These are phyloP conservation scores for Antechinus stuartii DNA, from an alignment of 2,113 vertebrate species.

Conservation along the genomic window DNA sequence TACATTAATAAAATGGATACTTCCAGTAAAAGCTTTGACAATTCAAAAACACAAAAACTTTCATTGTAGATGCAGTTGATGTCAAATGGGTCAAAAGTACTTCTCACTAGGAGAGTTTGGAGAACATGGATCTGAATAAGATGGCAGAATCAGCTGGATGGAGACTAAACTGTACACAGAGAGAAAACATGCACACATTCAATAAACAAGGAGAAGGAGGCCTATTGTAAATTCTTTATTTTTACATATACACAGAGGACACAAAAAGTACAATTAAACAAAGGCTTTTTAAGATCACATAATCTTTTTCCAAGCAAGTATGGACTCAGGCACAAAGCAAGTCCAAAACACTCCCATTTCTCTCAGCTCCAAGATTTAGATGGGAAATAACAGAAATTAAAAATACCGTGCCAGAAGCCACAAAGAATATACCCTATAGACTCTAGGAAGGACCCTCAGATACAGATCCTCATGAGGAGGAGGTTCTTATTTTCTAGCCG, in stretches of 20 bases:
- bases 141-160: conserved; percentile 1
- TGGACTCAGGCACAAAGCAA: not conserved
- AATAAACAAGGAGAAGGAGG: conserved; percentile 6
- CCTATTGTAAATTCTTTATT: conserved; percentile 80
- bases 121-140: not conserved
- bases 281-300: conserved; percentile 27
- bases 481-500: not conserved
- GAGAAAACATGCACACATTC: not conserved
- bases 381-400: conserved; percentile 32
- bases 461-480: not conserved
- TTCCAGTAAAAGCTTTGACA: conserved; percentile 6
- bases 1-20: not conserved
- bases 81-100: not conserved
- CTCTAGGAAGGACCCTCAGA: not conserved
- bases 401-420: not conserved
- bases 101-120: not conserved
- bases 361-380: conserved; percentile 40
- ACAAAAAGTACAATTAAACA: conserved; percentile 67
- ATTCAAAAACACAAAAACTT: conserved; percentile 7
- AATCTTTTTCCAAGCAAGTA: conserved; percentile 48
- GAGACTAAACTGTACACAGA: not conserved
- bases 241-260: conserved; percentile 68
- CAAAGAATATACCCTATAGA: not conserved
- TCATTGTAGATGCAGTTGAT: conserved; percentile 1
- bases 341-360: conserved; percentile 6